phyloP scores from a whole-genome alignment of 2,888 invertebrate genomes.

The Luperina nickerlii region DNA sequence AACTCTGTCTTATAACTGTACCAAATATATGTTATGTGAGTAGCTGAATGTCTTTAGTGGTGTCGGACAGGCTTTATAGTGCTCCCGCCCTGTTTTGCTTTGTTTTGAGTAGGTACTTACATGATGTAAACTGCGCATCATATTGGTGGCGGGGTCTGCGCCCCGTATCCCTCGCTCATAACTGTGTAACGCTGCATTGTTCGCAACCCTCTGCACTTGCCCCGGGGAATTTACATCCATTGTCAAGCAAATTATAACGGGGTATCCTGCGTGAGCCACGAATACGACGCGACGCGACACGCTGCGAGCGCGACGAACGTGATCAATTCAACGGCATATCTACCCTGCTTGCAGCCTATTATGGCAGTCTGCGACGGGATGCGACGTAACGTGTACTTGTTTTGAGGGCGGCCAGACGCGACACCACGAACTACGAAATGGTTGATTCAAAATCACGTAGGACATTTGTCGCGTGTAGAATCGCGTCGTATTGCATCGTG shows the following conservation, averaged over 20 bases:
- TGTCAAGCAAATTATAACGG: slow-evolving; percentile 9
- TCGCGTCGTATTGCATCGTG: too few relatives aligned
- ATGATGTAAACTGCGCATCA: background rate
- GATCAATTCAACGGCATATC: too few relatives aligned
- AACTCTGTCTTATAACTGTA: slow-evolving; percentile 16
- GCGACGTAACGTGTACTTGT: too few relatives aligned
- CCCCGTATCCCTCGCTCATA: slow-evolving; percentile 1
- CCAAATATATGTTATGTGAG: background rate
- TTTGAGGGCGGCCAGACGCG: too few relatives aligned
- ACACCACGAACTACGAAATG: background rate
- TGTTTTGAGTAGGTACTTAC: background rate
- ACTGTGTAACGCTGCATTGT: slow-evolving; percentile 25
- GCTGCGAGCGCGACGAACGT: too few relatives aligned
- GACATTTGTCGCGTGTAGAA: too few relatives aligned
- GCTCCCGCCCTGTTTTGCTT: background rate
- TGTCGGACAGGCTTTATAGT: background rate
- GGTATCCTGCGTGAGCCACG: too few relatives aligned
- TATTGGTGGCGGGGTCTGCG: background rate
- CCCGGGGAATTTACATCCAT: background rate
- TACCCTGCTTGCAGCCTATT: too few relatives aligned
- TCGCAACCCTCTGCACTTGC: background rate
- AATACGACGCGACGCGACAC: too few relatives aligned
- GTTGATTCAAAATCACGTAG: too few relatives aligned
- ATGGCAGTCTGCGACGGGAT: too few relatives aligned
- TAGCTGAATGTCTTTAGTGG: background rate